A percentile compares a stretch with the other conserved stretches of the same genome.
Conservation (phyloP, 1,140 invertebrate genomes). For the Brachionus koreanus region DNA sequence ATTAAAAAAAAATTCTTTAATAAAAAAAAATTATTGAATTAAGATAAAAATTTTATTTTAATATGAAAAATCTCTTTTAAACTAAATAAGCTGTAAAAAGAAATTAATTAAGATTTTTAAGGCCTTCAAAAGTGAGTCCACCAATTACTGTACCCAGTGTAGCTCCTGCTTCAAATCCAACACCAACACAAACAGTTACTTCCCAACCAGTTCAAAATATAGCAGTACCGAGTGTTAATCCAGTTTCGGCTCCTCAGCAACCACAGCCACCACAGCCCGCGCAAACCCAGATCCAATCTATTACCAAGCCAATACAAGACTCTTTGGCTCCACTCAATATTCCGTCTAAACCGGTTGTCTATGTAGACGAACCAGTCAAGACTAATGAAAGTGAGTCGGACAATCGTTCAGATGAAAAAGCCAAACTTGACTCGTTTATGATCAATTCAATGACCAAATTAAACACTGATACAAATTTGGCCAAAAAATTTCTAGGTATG, state of each 20-base stretch:
- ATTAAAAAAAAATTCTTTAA: too few relatives aligned
- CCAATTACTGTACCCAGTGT: neutral
- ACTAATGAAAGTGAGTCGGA: neutral
- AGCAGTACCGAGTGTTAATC: neutral
- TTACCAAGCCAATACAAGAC: neutral
- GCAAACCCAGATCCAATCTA: neutral
- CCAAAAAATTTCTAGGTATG: neutral
- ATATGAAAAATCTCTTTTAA: neutral
- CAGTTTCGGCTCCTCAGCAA: neutral
- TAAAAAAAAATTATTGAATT: too few relatives aligned
- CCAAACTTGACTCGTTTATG: conserved; percentile 4
- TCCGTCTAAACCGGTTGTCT: conserved; percentile 16
- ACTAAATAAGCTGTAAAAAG: neutral
- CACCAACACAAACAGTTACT: neutral
- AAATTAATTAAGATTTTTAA: neutral
- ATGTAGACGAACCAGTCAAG: neutral
- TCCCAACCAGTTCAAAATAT: neutral
- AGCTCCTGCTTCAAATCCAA: neutral
- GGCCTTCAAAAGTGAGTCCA: neutral
- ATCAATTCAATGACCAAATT: conserved; percentile 40
- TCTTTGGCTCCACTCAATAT: conserved; percentile 23
- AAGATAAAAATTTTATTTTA: neutral
- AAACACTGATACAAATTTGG: neutral
- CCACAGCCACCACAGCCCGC: neutral
- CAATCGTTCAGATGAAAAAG: conserved; percentile 21